phyloP scores from a whole-genome alignment of 2,888 invertebrate species.

The Epistrophe eligans region DNA sequence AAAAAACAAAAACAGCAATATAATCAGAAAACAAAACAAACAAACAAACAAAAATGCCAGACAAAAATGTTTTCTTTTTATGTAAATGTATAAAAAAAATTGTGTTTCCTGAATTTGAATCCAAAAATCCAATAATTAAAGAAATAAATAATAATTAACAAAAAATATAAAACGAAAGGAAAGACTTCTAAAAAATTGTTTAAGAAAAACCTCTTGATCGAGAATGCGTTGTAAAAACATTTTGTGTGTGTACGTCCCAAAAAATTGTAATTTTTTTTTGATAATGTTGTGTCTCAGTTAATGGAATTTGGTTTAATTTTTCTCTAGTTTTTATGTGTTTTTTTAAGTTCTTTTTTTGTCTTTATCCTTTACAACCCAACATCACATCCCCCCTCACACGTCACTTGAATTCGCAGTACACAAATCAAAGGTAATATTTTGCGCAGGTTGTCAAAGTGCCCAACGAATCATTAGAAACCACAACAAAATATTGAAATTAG shows the following conservation, averaged over 20 bases:
- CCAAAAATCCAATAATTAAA: conserved; percentile 8
- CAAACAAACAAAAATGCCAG: conserved; percentile 63
- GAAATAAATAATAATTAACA: conserved; percentile 17
- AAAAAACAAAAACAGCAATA: conserved; percentile 57
- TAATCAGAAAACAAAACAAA: conserved; percentile 64
- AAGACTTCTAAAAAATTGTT: conserved; percentile 55
- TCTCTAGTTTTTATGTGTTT: conserved; percentile 65
- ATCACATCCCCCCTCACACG: neutral
- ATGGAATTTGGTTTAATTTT: conserved; percentile 67
- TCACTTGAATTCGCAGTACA: conserved; percentile 3
- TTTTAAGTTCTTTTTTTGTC: conserved; percentile 15
- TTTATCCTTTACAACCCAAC: neutral
- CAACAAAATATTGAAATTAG: too few relatives aligned
- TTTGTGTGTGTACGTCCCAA: conserved; percentile 77
- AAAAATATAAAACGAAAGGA: conserved; percentile 51
- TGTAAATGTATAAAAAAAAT: conserved; percentile 28
- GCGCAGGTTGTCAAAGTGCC: too few relatives aligned
- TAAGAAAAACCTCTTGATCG: conserved; percentile 59
- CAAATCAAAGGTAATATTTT: too few relatives aligned
- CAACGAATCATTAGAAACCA: too few relatives aligned
- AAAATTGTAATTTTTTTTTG: conserved; percentile 24
- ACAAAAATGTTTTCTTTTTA: conserved; percentile 62
- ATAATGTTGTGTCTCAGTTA: conserved; percentile 63
- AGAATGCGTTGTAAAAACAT: conserved; percentile 72
- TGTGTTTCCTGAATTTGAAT: conserved; percentile 44